phyloP scores from a whole-genome alignment of 2,888 invertebrate genomes.

The Drosophila ochracea region DNA sequence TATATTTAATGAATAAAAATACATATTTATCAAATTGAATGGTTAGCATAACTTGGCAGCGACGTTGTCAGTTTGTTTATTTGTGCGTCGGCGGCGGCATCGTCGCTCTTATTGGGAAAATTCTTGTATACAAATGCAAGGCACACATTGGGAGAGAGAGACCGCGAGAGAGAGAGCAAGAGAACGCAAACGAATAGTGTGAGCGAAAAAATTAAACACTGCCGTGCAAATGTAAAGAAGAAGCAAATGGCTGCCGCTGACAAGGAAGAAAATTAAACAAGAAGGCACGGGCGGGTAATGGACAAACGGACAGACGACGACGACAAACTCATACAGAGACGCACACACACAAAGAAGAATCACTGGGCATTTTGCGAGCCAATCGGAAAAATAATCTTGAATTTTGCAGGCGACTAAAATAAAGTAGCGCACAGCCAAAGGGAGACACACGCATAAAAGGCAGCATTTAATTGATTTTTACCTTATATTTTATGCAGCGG shows the following conservation, averaged over 20 bases:
- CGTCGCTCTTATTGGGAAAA: conserved; percentile 70
- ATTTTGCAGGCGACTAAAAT: conserved; percentile 27
- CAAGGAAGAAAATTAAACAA: conserved; percentile 74
- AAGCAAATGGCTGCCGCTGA: conserved; percentile 75
- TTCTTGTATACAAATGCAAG: conserved; percentile 72
- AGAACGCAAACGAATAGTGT: conserved; percentile 22
- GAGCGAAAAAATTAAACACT: conserved; percentile 49
- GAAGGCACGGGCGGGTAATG: conserved; percentile 61
- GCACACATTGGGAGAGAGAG: conserved; percentile 38
- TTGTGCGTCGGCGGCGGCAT: conserved; percentile 27
- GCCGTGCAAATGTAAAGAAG: conserved; percentile 60
- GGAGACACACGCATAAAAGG: conserved; percentile 34
- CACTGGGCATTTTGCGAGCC: conserved; percentile 37
- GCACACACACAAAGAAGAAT: conserved; percentile 19
- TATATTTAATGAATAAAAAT: conserved; percentile 1
- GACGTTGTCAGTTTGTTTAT: conserved; percentile 31
- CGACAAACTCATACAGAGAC: conserved; percentile 19
- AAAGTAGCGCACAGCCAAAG: conserved; percentile 16
- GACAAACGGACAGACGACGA: conserved; percentile 43
- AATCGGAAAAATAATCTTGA: conserved; percentile 51
- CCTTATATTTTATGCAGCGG: conserved; percentile 39
- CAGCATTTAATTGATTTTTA: conserved; percentile 64
- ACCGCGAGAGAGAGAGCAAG: conserved; percentile 27
- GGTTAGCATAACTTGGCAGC: conserved; percentile 34
- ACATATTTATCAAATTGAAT: conserved; percentile 19